These are phyloP conservation scores for Machimus rusticus DNA, from an alignment of 2,888 invertebrate species.

Conservation along the genomic window DNA sequence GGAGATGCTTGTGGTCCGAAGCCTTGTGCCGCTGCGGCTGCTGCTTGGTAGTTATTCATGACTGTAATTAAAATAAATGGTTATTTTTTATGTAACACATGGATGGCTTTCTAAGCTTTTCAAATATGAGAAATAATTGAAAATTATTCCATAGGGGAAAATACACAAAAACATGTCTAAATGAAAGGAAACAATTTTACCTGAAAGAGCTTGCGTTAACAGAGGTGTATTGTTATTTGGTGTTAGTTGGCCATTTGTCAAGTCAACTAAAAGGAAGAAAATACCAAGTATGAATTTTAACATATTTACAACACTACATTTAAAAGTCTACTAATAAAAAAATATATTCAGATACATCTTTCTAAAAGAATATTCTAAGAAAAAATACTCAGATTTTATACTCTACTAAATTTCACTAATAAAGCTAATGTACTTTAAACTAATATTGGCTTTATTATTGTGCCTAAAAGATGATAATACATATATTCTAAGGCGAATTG, in stretches of 20 bases:
- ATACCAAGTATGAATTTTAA: background rate
- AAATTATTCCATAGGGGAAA: background rate
- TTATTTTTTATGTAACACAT: background rate
- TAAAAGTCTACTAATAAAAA: background rate
- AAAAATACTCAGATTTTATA: background rate
- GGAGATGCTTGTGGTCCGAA: constrained; percentile 86
- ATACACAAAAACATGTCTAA: background rate
- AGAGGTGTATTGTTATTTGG: constrained; percentile 96
- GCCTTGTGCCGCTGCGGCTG: constrained; percentile 78
- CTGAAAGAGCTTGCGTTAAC: constrained; percentile 95
- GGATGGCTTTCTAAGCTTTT: background rate
- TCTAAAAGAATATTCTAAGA: background rate
- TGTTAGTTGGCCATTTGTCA: constrained; percentile 94
- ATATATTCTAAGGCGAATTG: background rate
- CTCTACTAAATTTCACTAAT: background rate
- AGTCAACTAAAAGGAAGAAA: constrained; percentile 79
- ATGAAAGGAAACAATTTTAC: constrained; percentile 66
- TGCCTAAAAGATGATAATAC: background rate
- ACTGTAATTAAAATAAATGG: constrained; percentile 68
- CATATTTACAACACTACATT: background rate
- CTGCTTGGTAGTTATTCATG: constrained; percentile 95
- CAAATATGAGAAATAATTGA: background rate
- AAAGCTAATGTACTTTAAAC: background rate
- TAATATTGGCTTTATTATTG: background rate
- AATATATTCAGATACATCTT: background rate